Evolutionary conservation across 1,140 invertebrate genomes (phyloP).

Genomic region (Listronotus oregonensis): DNA sequence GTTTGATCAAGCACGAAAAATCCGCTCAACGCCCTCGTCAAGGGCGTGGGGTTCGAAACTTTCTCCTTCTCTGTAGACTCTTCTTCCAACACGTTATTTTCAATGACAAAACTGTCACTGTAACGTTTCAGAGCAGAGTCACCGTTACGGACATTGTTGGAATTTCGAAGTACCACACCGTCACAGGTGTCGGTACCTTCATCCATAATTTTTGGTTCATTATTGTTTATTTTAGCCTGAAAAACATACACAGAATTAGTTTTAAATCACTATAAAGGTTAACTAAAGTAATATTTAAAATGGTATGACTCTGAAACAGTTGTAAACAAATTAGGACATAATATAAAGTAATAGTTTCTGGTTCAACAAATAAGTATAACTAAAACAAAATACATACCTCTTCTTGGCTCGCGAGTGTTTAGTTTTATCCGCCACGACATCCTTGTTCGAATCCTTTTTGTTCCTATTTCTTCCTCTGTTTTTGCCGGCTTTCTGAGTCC

Average conservation of each 20-base stretch:
- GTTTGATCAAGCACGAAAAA: slow-evolving; percentile 47
- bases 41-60: slow-evolving; percentile 22
- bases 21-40: slow-evolving; percentile 47
- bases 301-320: too few relatives aligned
- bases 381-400: too few relatives aligned
- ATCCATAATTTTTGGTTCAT: slow-evolving; percentile 8
- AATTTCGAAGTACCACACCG: slow-evolving; percentile 41
- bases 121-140: slow-evolving; percentile 48
- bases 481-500: too few relatives aligned
- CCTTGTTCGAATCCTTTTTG: too few relatives aligned
- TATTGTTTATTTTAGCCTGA: slow-evolving; percentile 24
- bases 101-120: slow-evolving; percentile 53
- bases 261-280: too few relatives aligned
- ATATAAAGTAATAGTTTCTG: too few relatives aligned
- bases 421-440: too few relatives aligned
- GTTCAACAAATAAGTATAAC: too few relatives aligned
- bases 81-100: slow-evolving; percentile 39
- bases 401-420: too few relatives aligned
- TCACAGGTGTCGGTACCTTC: slow-evolving; percentile 29
- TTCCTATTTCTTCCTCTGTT: too few relatives aligned
- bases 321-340: background rate
- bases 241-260: too few relatives aligned
- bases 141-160: slow-evolving; percentile 12
- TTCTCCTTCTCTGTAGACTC: slow-evolving; percentile 26
- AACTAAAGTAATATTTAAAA: too few relatives aligned